Evolutionary conservation across 2,797 vertebrate species (phyloP), one percentile per base, ranked within the genome.

Genomic region (Echiichthys vipera): DNA sequence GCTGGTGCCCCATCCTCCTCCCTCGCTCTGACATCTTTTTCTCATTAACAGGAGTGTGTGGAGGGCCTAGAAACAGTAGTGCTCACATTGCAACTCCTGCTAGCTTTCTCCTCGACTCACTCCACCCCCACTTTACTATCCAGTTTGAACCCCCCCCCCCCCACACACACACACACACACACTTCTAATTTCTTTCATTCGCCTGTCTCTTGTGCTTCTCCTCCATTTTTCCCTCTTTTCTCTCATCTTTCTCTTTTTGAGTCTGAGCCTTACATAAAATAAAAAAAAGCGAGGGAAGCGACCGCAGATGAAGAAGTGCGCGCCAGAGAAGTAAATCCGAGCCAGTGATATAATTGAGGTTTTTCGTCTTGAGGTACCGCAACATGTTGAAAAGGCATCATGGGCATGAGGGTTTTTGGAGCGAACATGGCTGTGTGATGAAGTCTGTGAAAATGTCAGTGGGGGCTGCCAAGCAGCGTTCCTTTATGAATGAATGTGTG

Each of bases 11-110:
- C 77, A 61, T 86, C 85, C 75, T 76, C 77, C 86, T 74, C 82
- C 74, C 78, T 67, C 30, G 27, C 64, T 49, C 84, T 66, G 67
- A 94, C 94, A 95, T 95, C 93, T 94, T 95, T 92, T 94, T 93
- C 91, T 94, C 92, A 94, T 95, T 95, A 95, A 72, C 83, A 86
- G 84, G 57, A 71, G 80, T 90, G 89, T 92, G 93, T 74, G 84
- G 82, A 89, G 79, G 65, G 83, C 81, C 81, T 85, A 89, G 84
- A 85, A 94, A 94, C 93, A 92, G 91, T 92, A 92, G 94, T 88
- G 81, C 91, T 94, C 91, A 89, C 89, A 92, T 91, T 90, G 92
- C 91, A 85, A 64, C 78, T 81, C 79, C 73, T 47, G 61, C 77
- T 56, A 29, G 51, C 58, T 67, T 50, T 75, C 62, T 74, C 62